Evolutionary conservation across 2,888 invertebrate species (phyloP).

Genomic region (Anagyrus pseudococci): DNA sequence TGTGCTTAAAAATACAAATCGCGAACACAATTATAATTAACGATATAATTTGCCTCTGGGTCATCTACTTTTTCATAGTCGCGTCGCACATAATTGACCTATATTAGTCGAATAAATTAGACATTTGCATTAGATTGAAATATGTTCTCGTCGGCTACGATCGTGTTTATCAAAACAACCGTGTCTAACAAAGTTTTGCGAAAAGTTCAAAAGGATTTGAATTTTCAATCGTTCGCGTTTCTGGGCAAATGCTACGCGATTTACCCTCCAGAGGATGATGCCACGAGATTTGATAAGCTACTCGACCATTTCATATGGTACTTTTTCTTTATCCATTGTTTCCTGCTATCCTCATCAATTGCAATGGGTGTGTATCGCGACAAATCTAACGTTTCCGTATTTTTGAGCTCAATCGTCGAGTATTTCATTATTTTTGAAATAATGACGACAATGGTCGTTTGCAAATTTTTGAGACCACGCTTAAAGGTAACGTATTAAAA

Average conservation of each 20-base stretch:
- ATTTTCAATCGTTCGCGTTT: neutral
- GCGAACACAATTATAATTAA: too few relatives aligned
- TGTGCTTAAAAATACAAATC: too few relatives aligned
- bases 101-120: too few relatives aligned
- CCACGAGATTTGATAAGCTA: neutral
- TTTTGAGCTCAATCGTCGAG: neutral
- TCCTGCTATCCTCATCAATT: neutral
- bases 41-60: too few relatives aligned
- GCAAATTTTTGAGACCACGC: neutral
- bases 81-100: too few relatives aligned
- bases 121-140: too few relatives aligned
- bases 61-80: too few relatives aligned
- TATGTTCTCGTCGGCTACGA: too few relatives aligned
- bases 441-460: neutral
- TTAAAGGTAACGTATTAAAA: neutral
- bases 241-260: neutral
- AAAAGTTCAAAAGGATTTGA: too few relatives aligned
- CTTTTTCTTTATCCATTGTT: slow-evolving; percentile 8
- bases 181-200: too few relatives aligned
- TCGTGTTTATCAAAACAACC: too few relatives aligned
- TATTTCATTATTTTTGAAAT: slow-evolving; percentile 2
- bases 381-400: neutral
- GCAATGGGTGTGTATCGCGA: neutral
- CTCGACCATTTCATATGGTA: neutral
- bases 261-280: slow-evolving; percentile 4